These are phyloP conservation scores for Neodontobutis hainanensis DNA, from an alignment of 2,113 vertebrate species.

Conservation along the genomic window DNA sequence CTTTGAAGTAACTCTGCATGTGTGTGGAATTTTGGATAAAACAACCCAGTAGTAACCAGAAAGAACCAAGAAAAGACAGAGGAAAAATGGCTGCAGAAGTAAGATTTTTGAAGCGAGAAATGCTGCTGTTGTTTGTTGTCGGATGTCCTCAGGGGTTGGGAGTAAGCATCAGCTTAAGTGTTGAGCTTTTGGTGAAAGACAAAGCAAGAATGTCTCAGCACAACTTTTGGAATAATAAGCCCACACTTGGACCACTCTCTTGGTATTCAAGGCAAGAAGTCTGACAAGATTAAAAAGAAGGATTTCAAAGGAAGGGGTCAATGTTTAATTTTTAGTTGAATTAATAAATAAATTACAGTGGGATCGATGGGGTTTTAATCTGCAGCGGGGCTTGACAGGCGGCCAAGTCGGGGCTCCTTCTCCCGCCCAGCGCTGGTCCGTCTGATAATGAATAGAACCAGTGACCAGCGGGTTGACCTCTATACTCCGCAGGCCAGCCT, in stretches of 20 bases:
- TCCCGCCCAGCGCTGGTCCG: slow-evolving; percentile 21
- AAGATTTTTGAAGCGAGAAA: slow-evolving; percentile 35
- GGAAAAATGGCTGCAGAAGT: slow-evolving; percentile 27
- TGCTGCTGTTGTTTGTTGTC: slow-evolving; percentile 59
- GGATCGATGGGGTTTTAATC: slow-evolving; percentile 76
- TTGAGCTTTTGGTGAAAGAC: slow-evolving; percentile 40
- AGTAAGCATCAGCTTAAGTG: slow-evolving; percentile 38
- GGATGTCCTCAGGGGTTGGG: slow-evolving; percentile 52
- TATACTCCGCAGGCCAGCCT: slow-evolving; percentile 3
- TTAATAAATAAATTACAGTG: slow-evolving; percentile 73
- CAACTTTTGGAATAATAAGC: slow-evolving; percentile 31
- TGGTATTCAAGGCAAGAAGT: slow-evolving; percentile 55
- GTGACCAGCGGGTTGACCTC: slow-evolving; percentile 33
- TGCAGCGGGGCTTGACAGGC: slow-evolving; percentile 42
- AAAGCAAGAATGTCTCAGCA: slow-evolving; percentile 21
- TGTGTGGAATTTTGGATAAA: slow-evolving; percentile 31
- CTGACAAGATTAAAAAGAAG: slow-evolving; percentile 48
- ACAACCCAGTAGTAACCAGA: slow-evolving; percentile 27
- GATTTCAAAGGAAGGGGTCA: slow-evolving; percentile 60
- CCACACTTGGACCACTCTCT: slow-evolving; percentile 19
- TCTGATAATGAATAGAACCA: slow-evolving; percentile 58
- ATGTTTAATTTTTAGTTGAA: slow-evolving; percentile 75
- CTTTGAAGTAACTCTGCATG: slow-evolving; percentile 44
- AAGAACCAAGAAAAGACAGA: slow-evolving; percentile 54
- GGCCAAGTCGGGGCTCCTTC: slow-evolving; percentile 32